These are phyloP conservation scores for Eulithis prunata DNA, from an alignment of 2,888 invertebrate genomes.

Conservation along the genomic window DNA sequence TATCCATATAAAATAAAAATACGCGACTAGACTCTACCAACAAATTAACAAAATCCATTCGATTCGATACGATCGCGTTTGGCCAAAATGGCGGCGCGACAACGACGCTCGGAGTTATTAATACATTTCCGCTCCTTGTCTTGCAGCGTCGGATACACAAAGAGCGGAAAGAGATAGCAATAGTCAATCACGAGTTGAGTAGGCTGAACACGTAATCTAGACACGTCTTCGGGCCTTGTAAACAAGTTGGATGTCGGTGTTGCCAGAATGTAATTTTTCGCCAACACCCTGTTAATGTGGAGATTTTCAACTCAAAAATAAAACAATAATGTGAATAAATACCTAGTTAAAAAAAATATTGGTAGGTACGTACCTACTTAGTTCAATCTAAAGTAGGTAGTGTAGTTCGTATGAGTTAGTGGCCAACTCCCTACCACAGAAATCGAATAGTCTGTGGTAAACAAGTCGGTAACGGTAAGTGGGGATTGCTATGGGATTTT, in stretches of 20 bases:
- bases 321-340: too few species aligned
- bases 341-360: too few species aligned
- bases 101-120: conserved; percentile 68
- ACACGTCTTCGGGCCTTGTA: conserved; percentile 81
- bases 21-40: conserved; percentile 53
- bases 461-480: too few species aligned
- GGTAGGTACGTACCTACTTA: too few species aligned
- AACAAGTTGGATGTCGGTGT: conserved; percentile 67
- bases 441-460: too few species aligned
- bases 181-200: conserved; percentile 66
- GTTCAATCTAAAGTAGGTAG: too few species aligned
- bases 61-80: conserved; percentile 67
- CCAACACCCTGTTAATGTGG: conserved; percentile 22
- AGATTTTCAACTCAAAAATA: not conserved
- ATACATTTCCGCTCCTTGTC: conserved; percentile 69
- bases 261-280: conserved; percentile 55
- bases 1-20: conserved; percentile 11
- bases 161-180: conserved; percentile 63
- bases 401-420: too few species aligned
- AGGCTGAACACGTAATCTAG: conserved; percentile 80
- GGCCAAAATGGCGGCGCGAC: conserved; percentile 77
- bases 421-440: too few species aligned
- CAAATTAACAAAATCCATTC: conserved; percentile 62
- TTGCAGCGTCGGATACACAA: conserved; percentile 31
- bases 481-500: too few species aligned